These are phyloP conservation scores for Tinamus guttatus DNA, from an alignment of 2,113 vertebrate species.

Conservation along the genomic window DNA sequence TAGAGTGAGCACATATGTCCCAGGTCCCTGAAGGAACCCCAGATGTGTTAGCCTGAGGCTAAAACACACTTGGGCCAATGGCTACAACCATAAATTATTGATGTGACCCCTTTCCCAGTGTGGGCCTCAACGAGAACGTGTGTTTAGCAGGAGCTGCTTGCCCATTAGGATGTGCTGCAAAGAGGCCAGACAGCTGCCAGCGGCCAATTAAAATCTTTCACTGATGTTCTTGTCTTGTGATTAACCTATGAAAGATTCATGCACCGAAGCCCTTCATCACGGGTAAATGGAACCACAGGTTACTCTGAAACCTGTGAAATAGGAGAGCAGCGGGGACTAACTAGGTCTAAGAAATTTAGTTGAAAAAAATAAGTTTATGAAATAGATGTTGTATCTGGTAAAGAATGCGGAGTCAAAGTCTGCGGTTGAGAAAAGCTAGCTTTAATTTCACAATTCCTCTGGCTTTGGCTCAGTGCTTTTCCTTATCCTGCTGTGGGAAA, in stretches of 20 bases:
- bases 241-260: neutral
- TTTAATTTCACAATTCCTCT: neutral
- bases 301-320: neutral
- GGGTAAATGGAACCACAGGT: neutral
- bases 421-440: neutral
- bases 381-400: neutral
- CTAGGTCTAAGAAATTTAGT: neutral
- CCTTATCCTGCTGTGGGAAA: neutral
- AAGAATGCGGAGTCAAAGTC: neutral
- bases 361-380: neutral
- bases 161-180: neutral
- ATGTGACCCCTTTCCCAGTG: neutral
- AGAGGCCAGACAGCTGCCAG: neutral
- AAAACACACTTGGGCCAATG: neutral
- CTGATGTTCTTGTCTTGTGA: neutral
- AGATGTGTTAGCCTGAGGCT: neutral
- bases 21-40: neutral
- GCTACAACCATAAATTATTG: neutral
- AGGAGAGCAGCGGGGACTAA: neutral
- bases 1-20: neutral
- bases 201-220: neutral
- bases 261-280: neutral
- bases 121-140: neutral
- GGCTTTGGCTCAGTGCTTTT: neutral
- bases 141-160: neutral